Evolutionary conservation across 2,797 vertebrate genomes (phyloP).

Genomic region (Cottoperca gobio): DNA sequence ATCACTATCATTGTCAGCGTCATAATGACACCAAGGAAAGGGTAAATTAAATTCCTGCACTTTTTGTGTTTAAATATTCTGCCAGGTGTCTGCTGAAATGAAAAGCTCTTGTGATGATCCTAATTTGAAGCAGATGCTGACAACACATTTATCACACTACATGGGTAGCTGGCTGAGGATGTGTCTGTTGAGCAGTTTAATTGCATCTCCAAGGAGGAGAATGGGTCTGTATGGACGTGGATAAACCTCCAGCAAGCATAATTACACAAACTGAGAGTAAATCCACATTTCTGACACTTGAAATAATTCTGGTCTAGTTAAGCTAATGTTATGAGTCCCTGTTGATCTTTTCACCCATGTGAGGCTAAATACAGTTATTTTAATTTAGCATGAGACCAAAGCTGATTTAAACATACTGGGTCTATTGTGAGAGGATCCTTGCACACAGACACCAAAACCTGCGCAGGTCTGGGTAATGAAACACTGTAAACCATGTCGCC

Average conservation of each 20-base stretch:
- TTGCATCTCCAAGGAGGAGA: neutral
- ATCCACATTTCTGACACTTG: neutral
- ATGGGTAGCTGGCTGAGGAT: neutral
- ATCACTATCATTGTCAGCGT: neutral
- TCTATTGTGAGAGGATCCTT: conserved; percentile 6
- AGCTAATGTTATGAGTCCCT: conserved; percentile 7
- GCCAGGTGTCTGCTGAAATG: neutral
- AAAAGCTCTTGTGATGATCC: conserved; percentile 8
- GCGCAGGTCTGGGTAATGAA: neutral
- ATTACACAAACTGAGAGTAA: neutral
- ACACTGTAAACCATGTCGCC: neutral
- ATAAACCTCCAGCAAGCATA: neutral
- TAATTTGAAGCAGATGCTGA: conserved; percentile 8
- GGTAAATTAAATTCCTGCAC: neutral
- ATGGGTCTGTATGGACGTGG: neutral
- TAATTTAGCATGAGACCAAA: conserved; percentile 7
- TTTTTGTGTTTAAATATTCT: neutral
- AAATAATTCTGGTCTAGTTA: neutral
- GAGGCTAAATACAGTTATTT: conserved; percentile 19
- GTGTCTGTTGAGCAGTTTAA: conserved; percentile 11
- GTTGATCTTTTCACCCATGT: neutral
- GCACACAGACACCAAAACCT: neutral
- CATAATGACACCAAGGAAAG: neutral
- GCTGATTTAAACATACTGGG: neutral
- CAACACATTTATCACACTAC: neutral